phyloP scores from a whole-genome alignment of 2,113 vertebrate genomes.

The Forbesichthys papilliferus region DNA sequence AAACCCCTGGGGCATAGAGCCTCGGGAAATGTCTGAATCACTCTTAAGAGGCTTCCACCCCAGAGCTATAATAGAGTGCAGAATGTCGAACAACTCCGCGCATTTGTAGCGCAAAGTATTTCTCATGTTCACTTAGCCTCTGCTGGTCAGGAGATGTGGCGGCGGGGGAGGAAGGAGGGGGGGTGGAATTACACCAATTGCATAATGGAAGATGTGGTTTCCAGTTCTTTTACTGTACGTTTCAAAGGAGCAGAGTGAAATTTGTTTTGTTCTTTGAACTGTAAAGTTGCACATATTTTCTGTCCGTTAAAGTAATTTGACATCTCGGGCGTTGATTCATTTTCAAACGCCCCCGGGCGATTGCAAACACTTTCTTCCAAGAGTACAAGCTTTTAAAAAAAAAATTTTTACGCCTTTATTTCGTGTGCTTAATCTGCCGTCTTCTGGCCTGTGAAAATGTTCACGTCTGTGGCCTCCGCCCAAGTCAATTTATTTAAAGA shows the following conservation, averaged over 20 bases:
- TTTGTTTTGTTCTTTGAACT: not conserved
- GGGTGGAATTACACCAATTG: not conserved
- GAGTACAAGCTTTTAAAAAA: slow-evolving; percentile 18
- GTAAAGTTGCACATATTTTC: not conserved
- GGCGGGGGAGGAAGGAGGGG: not conserved
- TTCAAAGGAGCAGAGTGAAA: not conserved
- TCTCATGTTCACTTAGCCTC: slow-evolving; percentile 64
- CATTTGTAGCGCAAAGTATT: slow-evolving; percentile 67
- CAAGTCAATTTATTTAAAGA: slow-evolving; percentile 69
- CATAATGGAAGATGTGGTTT: not conserved
- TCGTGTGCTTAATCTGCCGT: not conserved
- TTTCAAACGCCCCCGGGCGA: slow-evolving; percentile 9
- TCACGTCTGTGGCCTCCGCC: slow-evolving; percentile 50
- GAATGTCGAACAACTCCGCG: slow-evolving; percentile 64
- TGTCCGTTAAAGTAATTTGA: too few relatives aligned
- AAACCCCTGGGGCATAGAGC: slow-evolving; percentile 69
- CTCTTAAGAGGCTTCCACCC: slow-evolving; percentile 70
- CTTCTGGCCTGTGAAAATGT: slow-evolving; percentile 18
- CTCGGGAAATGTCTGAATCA: slow-evolving; percentile 77
- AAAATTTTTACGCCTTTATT: not conserved
- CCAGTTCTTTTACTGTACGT: not conserved
- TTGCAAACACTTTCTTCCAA: slow-evolving; percentile 1
- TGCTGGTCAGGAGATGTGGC: slow-evolving; percentile 28
- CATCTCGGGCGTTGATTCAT: slow-evolving; percentile 4
- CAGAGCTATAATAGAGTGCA: slow-evolving; percentile 75